phyloP scores from a whole-genome alignment of 2,113 vertebrate species.

The Ciconia boyciana region DNA sequence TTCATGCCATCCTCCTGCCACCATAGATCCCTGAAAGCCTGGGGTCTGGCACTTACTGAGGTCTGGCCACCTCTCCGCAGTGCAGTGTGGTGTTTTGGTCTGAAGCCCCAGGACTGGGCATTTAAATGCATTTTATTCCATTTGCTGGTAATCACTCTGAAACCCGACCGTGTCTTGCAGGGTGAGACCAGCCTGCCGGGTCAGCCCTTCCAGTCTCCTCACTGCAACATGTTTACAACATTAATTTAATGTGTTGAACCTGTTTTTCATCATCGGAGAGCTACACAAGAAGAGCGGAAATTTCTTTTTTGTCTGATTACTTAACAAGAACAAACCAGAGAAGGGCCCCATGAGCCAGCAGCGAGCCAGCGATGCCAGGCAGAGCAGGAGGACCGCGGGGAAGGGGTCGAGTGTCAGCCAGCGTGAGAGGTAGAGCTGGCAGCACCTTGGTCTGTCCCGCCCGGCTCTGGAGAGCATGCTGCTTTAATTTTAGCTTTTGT shows the following conservation, averaged over 20 bases:
- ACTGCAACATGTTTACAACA: background rate
- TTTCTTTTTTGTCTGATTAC: background rate
- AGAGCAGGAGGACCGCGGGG: background rate
- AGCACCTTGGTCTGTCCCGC: background rate
- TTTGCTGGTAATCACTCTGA: background rate
- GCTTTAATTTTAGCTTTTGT: background rate
- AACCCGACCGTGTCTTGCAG: fast-evolving
- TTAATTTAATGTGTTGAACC: background rate
- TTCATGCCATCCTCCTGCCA: background rate
- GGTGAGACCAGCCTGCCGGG: background rate
- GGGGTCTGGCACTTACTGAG: background rate
- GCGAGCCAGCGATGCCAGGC: background rate
- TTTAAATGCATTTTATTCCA: background rate
- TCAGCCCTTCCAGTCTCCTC: background rate
- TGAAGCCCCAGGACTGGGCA: background rate
- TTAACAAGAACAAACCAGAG: background rate
- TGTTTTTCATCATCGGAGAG: background rate
- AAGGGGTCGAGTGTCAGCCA: background rate
- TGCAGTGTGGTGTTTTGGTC: fast-evolving
- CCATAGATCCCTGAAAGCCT: background rate
- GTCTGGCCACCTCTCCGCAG: background rate
- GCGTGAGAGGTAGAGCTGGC: background rate
- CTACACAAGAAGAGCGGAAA: background rate
- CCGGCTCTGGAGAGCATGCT: background rate
- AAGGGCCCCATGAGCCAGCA: background rate